Percentiles rank a stretch among this genome's conserved stretches.
Evolutionary conservation across 2,797 vertebrate species (phyloP).

Genomic region (Anguilla pacifica): DNA sequence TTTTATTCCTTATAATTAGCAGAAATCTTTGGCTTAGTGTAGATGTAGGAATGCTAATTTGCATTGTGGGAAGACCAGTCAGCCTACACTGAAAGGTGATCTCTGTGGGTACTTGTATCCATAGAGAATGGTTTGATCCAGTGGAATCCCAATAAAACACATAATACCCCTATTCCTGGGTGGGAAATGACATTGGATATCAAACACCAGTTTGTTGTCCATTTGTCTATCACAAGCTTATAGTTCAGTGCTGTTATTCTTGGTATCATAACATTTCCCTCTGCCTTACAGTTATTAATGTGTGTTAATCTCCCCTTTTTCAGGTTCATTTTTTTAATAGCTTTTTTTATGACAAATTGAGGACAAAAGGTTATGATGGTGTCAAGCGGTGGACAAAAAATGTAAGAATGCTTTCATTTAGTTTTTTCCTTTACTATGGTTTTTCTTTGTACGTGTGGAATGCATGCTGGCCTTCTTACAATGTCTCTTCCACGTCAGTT

Average conservation of each 20-base stretch:
- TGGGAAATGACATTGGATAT: not conserved
- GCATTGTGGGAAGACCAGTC: not conserved
- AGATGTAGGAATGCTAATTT: not conserved
- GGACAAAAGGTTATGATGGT: constrained; percentile 91
- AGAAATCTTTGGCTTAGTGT: not conserved
- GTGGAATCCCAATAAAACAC: not conserved
- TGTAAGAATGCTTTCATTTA: constrained; percentile 55
- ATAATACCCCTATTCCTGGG: not conserved
- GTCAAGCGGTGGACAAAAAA: constrained; percentile 96
- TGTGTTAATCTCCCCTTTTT: constrained; percentile 24
- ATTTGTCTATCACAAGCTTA: not conserved
- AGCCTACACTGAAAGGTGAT: not conserved
- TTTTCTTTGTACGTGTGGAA: not conserved
- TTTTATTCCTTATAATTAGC: not conserved
- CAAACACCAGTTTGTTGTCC: not conserved
- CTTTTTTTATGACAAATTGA: constrained; percentile 94
- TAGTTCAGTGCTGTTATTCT: not conserved
- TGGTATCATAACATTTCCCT: not conserved
- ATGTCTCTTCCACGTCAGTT: not conserved
- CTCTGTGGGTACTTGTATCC: not conserved
- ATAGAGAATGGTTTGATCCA: not conserved
- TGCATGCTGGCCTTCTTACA: not conserved
- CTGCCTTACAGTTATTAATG: not conserved
- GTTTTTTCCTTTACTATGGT: not conserved
- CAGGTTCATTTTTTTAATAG: constrained; percentile 97